A percentile compares a stretch with the other conserved stretches of the same genome.
These are phyloP conservation scores for Trissolcus brochymenae DNA, from an alignment of 2,888 invertebrate species.

Conservation along the genomic window DNA sequence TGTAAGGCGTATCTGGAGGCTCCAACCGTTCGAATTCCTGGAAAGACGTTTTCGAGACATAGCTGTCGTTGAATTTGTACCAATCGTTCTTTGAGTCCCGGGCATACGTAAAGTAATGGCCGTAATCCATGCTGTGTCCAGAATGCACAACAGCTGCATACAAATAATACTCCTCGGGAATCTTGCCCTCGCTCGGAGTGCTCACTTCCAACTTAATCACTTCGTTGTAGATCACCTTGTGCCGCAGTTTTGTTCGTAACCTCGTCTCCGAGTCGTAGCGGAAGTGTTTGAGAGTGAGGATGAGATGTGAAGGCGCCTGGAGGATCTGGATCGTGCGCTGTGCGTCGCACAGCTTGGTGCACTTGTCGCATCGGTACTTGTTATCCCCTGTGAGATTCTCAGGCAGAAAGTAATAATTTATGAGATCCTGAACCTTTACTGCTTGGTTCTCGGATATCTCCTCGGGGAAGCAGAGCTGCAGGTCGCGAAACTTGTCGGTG, in stretches of 20 bases:
- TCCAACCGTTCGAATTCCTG: constrained; percentile 81
- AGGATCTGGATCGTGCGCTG: constrained; percentile 84
- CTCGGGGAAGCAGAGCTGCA: constrained; percentile 87
- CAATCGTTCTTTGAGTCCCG: constrained; percentile 82
- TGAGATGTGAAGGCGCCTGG: constrained; percentile 86
- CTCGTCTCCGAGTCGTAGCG: constrained; percentile 84
- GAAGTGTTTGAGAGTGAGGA: constrained; percentile 89
- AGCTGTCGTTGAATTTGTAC: constrained; percentile 89
- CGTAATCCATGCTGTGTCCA: constrained; percentile 89
- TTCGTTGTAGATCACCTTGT: constrained; percentile 81
- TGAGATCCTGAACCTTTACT: constrained; percentile 85
- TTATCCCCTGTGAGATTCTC: constrained; percentile 89
- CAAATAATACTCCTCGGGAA: constrained; percentile 80
- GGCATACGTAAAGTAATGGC: constrained; percentile 92
- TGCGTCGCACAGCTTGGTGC: constrained; percentile 86
- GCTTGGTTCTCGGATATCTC: constrained; percentile 72
- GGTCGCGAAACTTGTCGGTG: constrained; percentile 87
- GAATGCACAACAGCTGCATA: constrained; percentile 91
- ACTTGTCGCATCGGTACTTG: constrained; percentile 87
- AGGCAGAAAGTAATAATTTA: constrained; percentile 86
- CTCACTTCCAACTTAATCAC: constrained; percentile 76
- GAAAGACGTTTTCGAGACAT: constrained; percentile 81
- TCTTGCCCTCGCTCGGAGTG: constrained; percentile 55
- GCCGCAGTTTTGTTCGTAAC: constrained; percentile 87
- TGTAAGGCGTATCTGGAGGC: constrained; percentile 88